Base-by-base conservation (phyloP, 2,888 invertebrate species). In the Thymelicus lineola region DNA sequence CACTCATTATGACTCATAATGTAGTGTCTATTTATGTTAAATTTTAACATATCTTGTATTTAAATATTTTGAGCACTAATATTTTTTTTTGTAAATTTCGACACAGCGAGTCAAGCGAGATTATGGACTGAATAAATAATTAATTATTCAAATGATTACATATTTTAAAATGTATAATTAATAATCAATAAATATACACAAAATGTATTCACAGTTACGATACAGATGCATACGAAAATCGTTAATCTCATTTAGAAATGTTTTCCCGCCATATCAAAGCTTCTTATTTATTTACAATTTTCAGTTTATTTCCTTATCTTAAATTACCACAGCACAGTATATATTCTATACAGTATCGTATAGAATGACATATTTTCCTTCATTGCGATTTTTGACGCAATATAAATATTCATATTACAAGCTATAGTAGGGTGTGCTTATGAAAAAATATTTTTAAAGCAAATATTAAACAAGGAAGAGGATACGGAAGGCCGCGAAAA, bases 401-500 rank as follows among this genome's bases (percentile, higher is more conserved):
- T 15, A 15, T 15, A 50, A 50, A 17, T 50, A 50, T 50, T 50
- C 17, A 20, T 20, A 53, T 20, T 53, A 53, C 10, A 17, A 50
- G 9, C 20, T 20, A 53, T 20, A 42, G 9, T 12, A 5, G 53
- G 10, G 9, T 12, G 20, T 15, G 17, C 9, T 42, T 42, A 42
- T 42, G 3, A 42, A 9, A 42, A 12, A 12, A 10, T 12, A 12
- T 42, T 50, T 17, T 12, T 50, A 50, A 50, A 15, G 17, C 53
- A 53, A 53, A 15, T 20, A 20, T 20, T 42, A 42, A 12, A 20
- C 7, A 28, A 4, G 20, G 1, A 5, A n/a, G 53, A 17, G 53
- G 53, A 0, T 50, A 58, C n/a, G 15, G 45, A 28, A 28, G 50
- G 50, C 42, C 42, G 60, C 67, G 50, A 67, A 67, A 68, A 57